A percentile compares a stretch with the other conserved stretches of the same genome.
These are phyloP conservation scores for Eutolmus rufibarbis DNA, from an alignment of 2,888 invertebrate species.

Conservation along the genomic window DNA sequence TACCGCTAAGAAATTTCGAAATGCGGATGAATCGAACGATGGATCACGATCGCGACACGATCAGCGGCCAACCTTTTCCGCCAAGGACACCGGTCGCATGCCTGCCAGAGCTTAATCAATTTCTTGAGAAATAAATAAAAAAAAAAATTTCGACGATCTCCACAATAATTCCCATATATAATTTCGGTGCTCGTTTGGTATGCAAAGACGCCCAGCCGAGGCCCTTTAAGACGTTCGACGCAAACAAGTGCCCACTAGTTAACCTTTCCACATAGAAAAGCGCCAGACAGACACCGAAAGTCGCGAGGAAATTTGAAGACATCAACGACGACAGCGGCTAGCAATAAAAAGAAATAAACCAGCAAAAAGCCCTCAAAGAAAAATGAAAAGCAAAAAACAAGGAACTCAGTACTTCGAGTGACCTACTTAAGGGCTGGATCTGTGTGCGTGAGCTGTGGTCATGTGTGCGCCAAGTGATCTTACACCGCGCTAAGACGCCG, in stretches of 20 bases:
- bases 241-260: slow-evolving; percentile 1
- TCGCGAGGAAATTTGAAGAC: not conserved
- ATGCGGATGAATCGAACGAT: not conserved
- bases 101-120: not conserved
- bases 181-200: not conserved
- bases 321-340: not conserved
- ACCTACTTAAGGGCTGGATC: slow-evolving; percentile 11
- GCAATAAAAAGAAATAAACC: not conserved
- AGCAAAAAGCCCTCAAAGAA: not conserved
- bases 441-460: not conserved
- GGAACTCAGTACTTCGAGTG: slow-evolving; percentile 5
- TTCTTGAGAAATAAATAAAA: not conserved
- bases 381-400: not conserved
- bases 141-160: not conserved
- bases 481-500: not conserved
- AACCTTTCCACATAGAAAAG: slow-evolving; percentile 8
- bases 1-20: slow-evolving; percentile 6
- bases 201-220: not conserved
- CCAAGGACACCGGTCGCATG: not conserved
- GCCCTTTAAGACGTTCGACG: not conserved
- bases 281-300: not conserved
- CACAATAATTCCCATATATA: not conserved
- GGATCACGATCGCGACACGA: not conserved
- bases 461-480: not conserved
- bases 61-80: not conserved